A percentile compares a stretch with the other conserved stretches of the same genome.
Conservation (phyloP, 2,888 invertebrate genomes). For the Rhamphomyia laevipes region DNA sequence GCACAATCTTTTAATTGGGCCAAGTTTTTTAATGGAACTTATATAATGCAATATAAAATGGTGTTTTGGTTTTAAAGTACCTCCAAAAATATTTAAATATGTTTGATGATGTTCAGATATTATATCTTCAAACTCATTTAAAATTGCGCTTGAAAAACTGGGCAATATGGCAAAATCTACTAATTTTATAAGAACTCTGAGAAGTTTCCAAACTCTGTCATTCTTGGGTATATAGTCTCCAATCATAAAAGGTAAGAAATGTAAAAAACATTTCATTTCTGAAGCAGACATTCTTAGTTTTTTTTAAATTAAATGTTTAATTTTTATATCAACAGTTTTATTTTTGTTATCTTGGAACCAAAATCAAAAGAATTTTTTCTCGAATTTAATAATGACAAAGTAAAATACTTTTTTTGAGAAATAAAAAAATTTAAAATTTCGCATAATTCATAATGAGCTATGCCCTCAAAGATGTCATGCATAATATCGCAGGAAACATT, state of each 20-base stretch:
- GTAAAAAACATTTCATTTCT: slow-evolving; percentile 11
- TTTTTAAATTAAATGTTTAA: slow-evolving; percentile 6
- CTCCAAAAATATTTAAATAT: slow-evolving; percentile 9
- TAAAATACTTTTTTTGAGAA: slow-evolving; percentile 7
- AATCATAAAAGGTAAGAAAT: slow-evolving; percentile 9
- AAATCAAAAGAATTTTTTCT: slow-evolving; percentile 7
- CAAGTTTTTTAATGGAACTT: slow-evolving; percentile 8
- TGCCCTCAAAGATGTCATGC: slow-evolving; percentile 14
- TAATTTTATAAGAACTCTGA: slow-evolving; percentile 5
- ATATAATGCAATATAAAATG: slow-evolving; percentile 13
- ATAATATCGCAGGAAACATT: slow-evolving; percentile 13
- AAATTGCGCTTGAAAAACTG: slow-evolving; percentile 5
- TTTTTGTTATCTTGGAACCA: slow-evolving; percentile 3
- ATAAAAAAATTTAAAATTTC: slow-evolving; percentile 9
- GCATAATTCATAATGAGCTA: slow-evolving; percentile 9
- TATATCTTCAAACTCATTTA: slow-evolving; percentile 3
- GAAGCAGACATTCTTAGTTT: slow-evolving; percentile 9
- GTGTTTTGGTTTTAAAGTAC: slow-evolving; percentile 8
- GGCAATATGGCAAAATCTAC: slow-evolving; percentile 6
- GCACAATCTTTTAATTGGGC: slow-evolving; percentile 11
- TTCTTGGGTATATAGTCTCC: slow-evolving; percentile 10
- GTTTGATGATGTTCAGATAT: slow-evolving; percentile 8
- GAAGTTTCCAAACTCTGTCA: slow-evolving; percentile 9
- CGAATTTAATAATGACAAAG: slow-evolving; percentile 5
- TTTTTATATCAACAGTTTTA: background rate